Percentiles rank a stretch among this genome's conserved stretches.
These are phyloP conservation scores for Autographa pulchrina DNA, from an alignment of 2,888 invertebrate species.

Conservation along the genomic window DNA sequence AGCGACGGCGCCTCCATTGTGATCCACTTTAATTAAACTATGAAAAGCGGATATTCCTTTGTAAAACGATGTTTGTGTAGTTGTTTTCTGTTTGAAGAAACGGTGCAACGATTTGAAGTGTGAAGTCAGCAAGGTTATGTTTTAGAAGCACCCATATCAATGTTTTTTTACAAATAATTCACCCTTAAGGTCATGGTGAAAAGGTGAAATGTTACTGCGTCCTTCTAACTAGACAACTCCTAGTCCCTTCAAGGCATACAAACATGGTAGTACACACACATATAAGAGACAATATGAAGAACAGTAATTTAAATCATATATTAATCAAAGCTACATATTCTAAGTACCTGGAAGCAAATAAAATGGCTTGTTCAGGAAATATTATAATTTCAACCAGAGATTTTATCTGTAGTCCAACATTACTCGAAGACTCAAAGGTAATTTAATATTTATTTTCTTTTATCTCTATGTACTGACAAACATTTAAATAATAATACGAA, in stretches of 20 bases:
- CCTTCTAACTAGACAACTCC: no score
- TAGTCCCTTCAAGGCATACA: neutral
- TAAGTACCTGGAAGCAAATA: neutral
- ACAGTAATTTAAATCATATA: neutral
- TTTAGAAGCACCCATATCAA: neutral
- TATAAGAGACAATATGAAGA: neutral
- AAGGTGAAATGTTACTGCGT: no score
- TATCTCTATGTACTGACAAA: neutral
- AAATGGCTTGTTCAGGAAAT: neutral
- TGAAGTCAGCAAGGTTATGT: neutral
- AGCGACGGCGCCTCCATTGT: conserved; percentile 54
- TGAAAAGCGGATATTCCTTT: conserved; percentile 40
- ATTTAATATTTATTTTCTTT: conserved; percentile 2
- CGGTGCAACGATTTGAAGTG: neutral
- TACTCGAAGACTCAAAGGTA: neutral
- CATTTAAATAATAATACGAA: neutral
- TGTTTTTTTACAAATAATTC: neutral
- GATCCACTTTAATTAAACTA: conserved; percentile 60
- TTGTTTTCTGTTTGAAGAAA: conserved; percentile 6
- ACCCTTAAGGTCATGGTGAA: no score
- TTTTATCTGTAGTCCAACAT: neutral
- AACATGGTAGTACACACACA: no score
- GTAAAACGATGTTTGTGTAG: conserved; percentile 22
- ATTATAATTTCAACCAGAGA: neutral
- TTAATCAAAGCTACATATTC: neutral